These are phyloP conservation scores for Cactoblastis cactorum DNA, from an alignment of 2,888 invertebrate species.

Conservation along the genomic window DNA sequence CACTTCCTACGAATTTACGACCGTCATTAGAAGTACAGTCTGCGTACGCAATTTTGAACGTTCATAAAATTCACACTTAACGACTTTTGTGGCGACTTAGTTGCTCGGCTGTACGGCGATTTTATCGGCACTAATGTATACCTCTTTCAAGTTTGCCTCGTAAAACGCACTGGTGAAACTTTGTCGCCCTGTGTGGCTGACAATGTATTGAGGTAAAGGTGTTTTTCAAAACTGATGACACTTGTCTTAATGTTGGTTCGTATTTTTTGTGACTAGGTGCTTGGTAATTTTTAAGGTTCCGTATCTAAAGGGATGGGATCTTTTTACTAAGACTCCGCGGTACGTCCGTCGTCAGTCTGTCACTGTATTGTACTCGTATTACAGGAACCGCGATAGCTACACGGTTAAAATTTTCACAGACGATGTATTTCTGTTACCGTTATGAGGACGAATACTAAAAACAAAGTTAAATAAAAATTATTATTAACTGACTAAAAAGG, in stretches of 20 bases:
- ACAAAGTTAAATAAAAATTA: too few species aligned
- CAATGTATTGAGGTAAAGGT: conserved; percentile 4
- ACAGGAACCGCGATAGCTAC: too few species aligned
- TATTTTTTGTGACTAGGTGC: too few species aligned
- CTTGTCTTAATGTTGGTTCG: not conserved
- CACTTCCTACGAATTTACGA: conserved; percentile 10
- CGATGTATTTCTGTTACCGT: too few species aligned
- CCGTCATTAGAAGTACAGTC: conserved; percentile 8
- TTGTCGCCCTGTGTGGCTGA: not conserved
- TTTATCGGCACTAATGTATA: conserved; percentile 5
- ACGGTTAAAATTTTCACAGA: too few species aligned
- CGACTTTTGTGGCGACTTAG: conserved; percentile 10
- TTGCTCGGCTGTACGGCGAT: conserved; percentile 10
- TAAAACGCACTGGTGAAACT: conserved; percentile 11
- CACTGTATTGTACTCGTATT: too few species aligned
- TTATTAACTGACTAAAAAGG: too few species aligned
- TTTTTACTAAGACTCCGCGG: too few species aligned
- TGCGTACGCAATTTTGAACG: conserved; percentile 27
- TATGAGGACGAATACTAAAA: too few species aligned
- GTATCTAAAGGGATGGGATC: too few species aligned
- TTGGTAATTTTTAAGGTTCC: too few species aligned
- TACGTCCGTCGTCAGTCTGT: too few species aligned
- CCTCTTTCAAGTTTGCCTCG: conserved; percentile 6
- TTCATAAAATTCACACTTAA: conserved; percentile 24
- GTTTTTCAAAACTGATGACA: not conserved